Conservation (phyloP, 2,113 vertebrate species). For the Phrynosoma platyrhinos region DNA sequence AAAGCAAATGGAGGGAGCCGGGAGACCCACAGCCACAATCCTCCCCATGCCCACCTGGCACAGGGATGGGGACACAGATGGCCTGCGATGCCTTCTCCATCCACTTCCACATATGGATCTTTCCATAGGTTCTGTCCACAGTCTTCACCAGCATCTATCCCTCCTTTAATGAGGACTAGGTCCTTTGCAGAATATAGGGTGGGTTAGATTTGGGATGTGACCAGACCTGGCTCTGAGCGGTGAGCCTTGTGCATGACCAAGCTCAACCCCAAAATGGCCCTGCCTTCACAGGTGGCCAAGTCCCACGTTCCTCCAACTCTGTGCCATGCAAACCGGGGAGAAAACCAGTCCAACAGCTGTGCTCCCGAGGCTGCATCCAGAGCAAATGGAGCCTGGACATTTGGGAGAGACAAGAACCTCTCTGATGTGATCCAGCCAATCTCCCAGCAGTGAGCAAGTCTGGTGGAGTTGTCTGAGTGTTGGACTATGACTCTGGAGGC, state of each 20-base stretch:
- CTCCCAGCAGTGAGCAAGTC: no score
- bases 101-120: no score
- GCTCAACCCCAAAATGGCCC: neutral
- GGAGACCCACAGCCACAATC: rapidly evolving
- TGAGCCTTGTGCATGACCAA: neutral
- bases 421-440: no score
- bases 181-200: neutral
- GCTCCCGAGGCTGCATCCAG: neutral
- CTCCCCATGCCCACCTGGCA: neutral
- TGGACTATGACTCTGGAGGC: no score
- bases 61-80: no score
- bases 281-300: neutral
- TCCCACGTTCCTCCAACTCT: neutral
- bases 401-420: no score
- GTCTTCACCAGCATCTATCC: no score
- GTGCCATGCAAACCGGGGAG: neutral
- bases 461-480: no score
- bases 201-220: neutral
- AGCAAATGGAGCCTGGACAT: no score
- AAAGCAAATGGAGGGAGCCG: neutral
- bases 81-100: neutral
- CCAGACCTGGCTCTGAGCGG: neutral
- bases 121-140: no score
- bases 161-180: neutral
- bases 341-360: neutral